Evolutionary conservation across 2,113 vertebrate genomes (phyloP).

Genomic region (Chlorodrepanis virens): DNA sequence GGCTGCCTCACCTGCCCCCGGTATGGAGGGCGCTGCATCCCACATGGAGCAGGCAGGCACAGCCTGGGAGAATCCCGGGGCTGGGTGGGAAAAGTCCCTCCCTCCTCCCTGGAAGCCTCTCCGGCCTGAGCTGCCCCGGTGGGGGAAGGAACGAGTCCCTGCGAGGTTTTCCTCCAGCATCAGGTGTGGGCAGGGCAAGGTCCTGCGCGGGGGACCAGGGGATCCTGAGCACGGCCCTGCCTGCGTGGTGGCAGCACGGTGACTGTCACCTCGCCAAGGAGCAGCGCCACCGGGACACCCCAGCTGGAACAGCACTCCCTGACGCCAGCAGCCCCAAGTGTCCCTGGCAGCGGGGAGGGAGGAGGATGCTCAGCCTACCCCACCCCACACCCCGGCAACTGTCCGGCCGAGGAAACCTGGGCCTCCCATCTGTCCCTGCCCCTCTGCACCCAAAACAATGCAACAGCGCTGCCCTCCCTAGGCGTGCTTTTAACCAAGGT

Average conservation of each 20-base stretch:
- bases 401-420: background rate
- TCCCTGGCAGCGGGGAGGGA: background rate
- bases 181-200: background rate
- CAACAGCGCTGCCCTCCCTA: background rate
- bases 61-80: accelerated
- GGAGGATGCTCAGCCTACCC: background rate
- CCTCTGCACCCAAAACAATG: background rate
- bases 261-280: background rate
- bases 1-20: accelerated
- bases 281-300: background rate
- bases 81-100: background rate
- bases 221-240: background rate
- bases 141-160: background rate
- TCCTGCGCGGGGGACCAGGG: background rate
- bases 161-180: background rate
- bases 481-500: background rate
- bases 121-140: accelerated
- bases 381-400: background rate
- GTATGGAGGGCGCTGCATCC: accelerated
- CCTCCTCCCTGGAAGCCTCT: background rate
- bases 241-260: accelerated
- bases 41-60: background rate
- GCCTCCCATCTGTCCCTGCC: background rate
- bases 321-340: background rate
- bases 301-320: background rate